Percentiles rank a stretch among this genome's conserved stretches.
phyloP scores from a whole-genome alignment of 2,113 vertebrate genomes.

The Rhinopomastus cyanomelas region DNA sequence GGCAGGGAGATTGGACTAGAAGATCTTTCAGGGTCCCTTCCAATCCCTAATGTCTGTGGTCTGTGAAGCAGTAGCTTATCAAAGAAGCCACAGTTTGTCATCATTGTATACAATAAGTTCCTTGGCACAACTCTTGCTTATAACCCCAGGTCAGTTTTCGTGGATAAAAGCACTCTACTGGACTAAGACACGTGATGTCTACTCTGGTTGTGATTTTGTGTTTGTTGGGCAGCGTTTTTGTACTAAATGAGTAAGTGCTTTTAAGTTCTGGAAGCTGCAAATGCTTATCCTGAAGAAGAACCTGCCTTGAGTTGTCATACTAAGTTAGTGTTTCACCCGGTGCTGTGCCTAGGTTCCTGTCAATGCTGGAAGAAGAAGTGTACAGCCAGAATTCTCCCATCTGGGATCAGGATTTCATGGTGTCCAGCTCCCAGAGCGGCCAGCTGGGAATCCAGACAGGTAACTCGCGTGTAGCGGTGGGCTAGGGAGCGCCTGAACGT shows the following conservation, averaged over 20 bases:
- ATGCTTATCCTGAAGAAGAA: neutral
- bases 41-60: too few species aligned
- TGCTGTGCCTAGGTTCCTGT: slow-evolving; percentile 86
- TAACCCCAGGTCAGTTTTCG: neutral
- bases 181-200: neutral
- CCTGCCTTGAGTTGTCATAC: neutral
- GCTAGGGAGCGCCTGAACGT: neutral
- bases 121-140: neutral
- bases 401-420: slow-evolving; percentile 93
- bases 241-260: neutral
- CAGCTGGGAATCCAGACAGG: slow-evolving; percentile 89
- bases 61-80: neutral
- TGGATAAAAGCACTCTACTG: neutral
- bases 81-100: neutral
- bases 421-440: slow-evolving; percentile 78
- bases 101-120: neutral
- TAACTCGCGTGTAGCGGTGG: slow-evolving; percentile 41
- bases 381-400: slow-evolving; percentile 96
- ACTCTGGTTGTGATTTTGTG: neutral
- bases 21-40: too few species aligned
- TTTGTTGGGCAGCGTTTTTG: neutral
- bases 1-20: too few species aligned
- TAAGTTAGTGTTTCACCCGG: neutral
- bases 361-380: slow-evolving; percentile 98
- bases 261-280: neutral